phyloP scores from a whole-genome alignment of 2,888 invertebrate genomes.

The Eugnorisma glareosa region DNA sequence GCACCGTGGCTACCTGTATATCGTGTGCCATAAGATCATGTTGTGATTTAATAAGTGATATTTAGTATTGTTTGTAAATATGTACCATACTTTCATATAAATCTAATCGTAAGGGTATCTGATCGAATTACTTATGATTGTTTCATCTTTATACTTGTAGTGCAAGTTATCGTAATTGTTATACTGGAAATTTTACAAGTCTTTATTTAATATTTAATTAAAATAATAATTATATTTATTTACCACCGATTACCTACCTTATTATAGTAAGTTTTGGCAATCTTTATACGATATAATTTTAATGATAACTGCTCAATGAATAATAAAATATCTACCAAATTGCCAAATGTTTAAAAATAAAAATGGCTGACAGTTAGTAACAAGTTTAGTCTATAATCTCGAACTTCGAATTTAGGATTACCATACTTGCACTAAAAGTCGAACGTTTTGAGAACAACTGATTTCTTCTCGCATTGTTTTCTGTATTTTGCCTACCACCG shows the following conservation, averaged over 20 bases:
- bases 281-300: slow-evolving; percentile 55
- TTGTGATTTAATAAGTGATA: slow-evolving; percentile 90
- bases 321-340: slow-evolving; percentile 31
- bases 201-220: slow-evolving; percentile 65
- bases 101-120: slow-evolving; percentile 84
- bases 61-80: slow-evolving; percentile 90
- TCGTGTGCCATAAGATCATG: slow-evolving; percentile 90
- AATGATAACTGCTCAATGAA: slow-evolving; percentile 58
- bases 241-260: slow-evolving; percentile 67
- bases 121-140: slow-evolving; percentile 78
- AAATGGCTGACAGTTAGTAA: slow-evolving; percentile 42
- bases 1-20: slow-evolving; percentile 83
- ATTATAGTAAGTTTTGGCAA: slow-evolving; percentile 66
- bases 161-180: slow-evolving; percentile 69
- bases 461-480: slow-evolving; percentile 67
- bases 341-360: slow-evolving; percentile 48
- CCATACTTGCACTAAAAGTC: slow-evolving; percentile 68
- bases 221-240: slow-evolving; percentile 67
- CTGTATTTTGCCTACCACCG: slow-evolving; percentile 67
- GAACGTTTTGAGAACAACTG: slow-evolving; percentile 64
- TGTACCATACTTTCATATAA: slow-evolving; percentile 88
- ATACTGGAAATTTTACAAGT: slow-evolving; percentile 59
- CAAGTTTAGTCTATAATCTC: slow-evolving; percentile 43
- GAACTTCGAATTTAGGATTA: slow-evolving; percentile 59
- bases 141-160: slow-evolving; percentile 73